Conservation (phyloP, 2,797 vertebrate species). For the Darevskia mixta region DNA sequence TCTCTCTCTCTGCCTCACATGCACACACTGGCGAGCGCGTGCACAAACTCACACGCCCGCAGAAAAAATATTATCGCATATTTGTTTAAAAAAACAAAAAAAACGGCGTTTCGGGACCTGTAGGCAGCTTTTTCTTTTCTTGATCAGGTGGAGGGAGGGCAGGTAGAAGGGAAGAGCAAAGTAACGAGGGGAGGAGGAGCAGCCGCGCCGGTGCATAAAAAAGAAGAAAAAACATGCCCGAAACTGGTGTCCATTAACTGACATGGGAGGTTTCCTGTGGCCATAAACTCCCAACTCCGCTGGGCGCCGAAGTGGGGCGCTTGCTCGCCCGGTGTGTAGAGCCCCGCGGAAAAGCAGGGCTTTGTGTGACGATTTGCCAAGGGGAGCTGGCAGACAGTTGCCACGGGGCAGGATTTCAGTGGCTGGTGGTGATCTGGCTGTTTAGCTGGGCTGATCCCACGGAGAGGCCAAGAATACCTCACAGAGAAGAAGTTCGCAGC, state of each 20-base stretch:
- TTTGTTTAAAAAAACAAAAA: slow-evolving; percentile 34
- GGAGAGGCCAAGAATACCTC: slow-evolving; percentile 68
- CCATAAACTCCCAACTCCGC: slow-evolving; percentile 75
- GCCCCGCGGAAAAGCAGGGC: slow-evolving; percentile 63
- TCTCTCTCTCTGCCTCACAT: slow-evolving; percentile 59
- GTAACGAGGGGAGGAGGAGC: background rate
- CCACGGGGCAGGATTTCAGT: slow-evolving; percentile 44
- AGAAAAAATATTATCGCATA: slow-evolving; percentile 71
- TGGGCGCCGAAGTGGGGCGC: slow-evolving; percentile 63
- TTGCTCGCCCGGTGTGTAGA: slow-evolving; percentile 49
- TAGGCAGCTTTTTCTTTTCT: slow-evolving; percentile 15
- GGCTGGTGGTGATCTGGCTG: background rate
- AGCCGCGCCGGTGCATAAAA: slow-evolving; percentile 22
- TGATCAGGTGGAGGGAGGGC: slow-evolving; percentile 31
- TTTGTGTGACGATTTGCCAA: slow-evolving; percentile 62
- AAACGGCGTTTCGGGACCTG: slow-evolving; percentile 55
- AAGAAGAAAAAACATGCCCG: slow-evolving; percentile 26
- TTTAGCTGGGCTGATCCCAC: slow-evolving; percentile 43
- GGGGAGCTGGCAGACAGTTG: slow-evolving; percentile 58
- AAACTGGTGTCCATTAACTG: slow-evolving; percentile 69
- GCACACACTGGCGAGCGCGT: slow-evolving; percentile 17
- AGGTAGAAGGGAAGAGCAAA: slow-evolving; percentile 57
- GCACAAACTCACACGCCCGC: slow-evolving; percentile 66
- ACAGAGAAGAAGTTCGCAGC: slow-evolving; percentile 74
- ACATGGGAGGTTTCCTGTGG: slow-evolving; percentile 69